A percentile compares a stretch with the other conserved stretches of the same genome.
Evolutionary conservation across 2,113 vertebrate genomes (phyloP).

Genomic region (Cottus gobio): DNA sequence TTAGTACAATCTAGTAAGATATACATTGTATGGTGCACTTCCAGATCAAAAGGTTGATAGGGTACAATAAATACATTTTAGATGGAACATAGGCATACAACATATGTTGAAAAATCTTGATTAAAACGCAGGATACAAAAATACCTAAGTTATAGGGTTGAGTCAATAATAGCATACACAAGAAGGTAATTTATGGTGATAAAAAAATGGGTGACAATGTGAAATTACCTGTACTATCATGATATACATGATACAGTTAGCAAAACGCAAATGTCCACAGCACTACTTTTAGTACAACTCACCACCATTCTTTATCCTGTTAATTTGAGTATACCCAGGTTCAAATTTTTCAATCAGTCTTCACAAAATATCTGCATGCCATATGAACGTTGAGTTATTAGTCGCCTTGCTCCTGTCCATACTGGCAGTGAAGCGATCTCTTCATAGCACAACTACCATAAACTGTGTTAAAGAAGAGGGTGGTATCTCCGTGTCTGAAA

Average conservation of each 20-base stretch:
- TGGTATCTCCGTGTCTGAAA: too few relatives aligned
- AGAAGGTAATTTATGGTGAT: neutral
- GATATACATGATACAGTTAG: neutral
- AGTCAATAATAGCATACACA: neutral
- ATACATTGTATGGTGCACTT: neutral
- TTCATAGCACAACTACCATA: neutral
- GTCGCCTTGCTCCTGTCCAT: neutral
- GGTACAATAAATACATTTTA: constrained; percentile 10
- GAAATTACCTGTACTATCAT: neutral
- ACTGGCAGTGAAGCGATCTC: neutral
- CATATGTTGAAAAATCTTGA: neutral
- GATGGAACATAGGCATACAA: neutral
- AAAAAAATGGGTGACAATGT: too few relatives aligned
- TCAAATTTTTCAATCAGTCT: neutral
- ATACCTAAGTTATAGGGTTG: neutral
- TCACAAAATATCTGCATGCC: neutral
- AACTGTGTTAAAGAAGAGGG: neutral
- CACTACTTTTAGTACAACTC: neutral
- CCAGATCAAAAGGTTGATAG: constrained; percentile 7
- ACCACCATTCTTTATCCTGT: neutral
- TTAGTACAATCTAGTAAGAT: constrained; percentile 16
- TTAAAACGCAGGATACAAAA: neutral
- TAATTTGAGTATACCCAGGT: neutral
- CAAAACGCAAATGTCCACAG: constrained; percentile 2
- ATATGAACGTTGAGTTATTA: neutral